These are phyloP conservation scores for Pseudomugil gertrudae DNA, from an alignment of 2,797 vertebrate genomes.

Conservation along the genomic window DNA sequence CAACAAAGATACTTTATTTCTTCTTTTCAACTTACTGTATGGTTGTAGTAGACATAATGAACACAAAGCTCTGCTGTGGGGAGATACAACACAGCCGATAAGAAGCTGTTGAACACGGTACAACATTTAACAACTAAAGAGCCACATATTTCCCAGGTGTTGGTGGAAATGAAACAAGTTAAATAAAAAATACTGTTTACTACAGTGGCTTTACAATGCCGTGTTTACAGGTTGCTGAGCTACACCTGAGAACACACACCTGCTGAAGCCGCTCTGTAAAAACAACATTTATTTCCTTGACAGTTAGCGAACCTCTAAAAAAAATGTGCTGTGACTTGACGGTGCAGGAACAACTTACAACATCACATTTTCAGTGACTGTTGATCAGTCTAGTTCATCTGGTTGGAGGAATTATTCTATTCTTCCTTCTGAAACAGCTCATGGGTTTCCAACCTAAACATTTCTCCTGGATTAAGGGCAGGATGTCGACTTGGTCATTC, in stretches of 20 bases:
- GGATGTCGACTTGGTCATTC: background rate
- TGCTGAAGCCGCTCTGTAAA: background rate
- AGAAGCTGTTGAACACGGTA: constrained; percentile 1
- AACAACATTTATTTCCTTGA: background rate
- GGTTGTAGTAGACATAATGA: background rate
- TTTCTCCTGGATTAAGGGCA: background rate
- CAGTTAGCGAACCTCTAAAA: background rate
- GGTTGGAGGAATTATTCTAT: background rate
- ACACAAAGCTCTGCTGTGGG: background rate
- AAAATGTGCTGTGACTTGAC: background rate
- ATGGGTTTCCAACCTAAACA: background rate
- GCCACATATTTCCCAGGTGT: constrained; percentile 6
- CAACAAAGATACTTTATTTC: background rate
- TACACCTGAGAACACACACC: background rate
- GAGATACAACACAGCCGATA: background rate
- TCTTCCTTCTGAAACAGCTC: background rate
- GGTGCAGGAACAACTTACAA: background rate
- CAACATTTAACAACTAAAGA: background rate
- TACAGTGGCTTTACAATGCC: background rate
- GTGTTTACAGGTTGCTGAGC: background rate
- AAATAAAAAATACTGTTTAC: background rate
- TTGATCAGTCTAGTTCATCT: background rate
- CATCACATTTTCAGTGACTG: background rate
- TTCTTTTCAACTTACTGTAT: constrained; percentile 1
- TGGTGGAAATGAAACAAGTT: background rate